These are phyloP conservation scores for Amia ocellicauda DNA, from an alignment of 2,113 vertebrate genomes.

Conservation along the genomic window DNA sequence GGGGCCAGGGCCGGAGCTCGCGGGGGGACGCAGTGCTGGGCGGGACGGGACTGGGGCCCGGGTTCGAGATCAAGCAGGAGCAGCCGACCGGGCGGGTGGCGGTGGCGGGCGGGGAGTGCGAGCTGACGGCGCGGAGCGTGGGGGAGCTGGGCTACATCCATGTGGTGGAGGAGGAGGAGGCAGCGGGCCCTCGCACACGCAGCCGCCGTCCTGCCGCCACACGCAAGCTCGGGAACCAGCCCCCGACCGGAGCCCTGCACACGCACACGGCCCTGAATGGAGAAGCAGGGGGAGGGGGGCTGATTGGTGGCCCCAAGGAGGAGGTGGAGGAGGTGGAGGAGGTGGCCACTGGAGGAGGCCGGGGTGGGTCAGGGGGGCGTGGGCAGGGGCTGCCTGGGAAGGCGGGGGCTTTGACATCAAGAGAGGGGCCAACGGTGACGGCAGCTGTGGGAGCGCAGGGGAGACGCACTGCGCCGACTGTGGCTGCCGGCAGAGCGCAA, in stretches of 20 bases:
- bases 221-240: slow-evolving; percentile 25
- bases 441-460: too few relatives aligned
- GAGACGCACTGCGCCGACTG: too few relatives aligned
- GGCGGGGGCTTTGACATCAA: neutral
- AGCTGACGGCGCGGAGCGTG: slow-evolving; percentile 44
- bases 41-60: too few relatives aligned
- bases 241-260: slow-evolving; percentile 41
- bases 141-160: slow-evolving; percentile 56
- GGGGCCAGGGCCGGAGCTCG: neutral
- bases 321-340: too few relatives aligned
- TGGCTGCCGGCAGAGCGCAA: slow-evolving; percentile 35
- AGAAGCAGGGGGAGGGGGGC: too few relatives aligned
- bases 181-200: slow-evolving; percentile 44
- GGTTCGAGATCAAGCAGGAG: slow-evolving; percentile 51
- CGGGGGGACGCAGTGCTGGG: neutral
- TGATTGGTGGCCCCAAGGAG: too few relatives aligned
- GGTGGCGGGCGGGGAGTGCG: slow-evolving; percentile 33
- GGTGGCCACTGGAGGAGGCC: too few relatives aligned
- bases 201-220: slow-evolving; percentile 32
- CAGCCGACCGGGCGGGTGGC: slow-evolving; percentile 45
- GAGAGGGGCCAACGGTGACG: slow-evolving; percentile 19
- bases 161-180: slow-evolving; percentile 47
- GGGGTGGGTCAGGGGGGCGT: neutral
- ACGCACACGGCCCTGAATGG: too few relatives aligned
- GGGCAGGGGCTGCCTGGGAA: neutral